A percentile compares a stretch with the other conserved stretches of the same genome.
phyloP scores from a whole-genome alignment of 2,888 invertebrate genomes.

The Noctua fimbriata region DNA sequence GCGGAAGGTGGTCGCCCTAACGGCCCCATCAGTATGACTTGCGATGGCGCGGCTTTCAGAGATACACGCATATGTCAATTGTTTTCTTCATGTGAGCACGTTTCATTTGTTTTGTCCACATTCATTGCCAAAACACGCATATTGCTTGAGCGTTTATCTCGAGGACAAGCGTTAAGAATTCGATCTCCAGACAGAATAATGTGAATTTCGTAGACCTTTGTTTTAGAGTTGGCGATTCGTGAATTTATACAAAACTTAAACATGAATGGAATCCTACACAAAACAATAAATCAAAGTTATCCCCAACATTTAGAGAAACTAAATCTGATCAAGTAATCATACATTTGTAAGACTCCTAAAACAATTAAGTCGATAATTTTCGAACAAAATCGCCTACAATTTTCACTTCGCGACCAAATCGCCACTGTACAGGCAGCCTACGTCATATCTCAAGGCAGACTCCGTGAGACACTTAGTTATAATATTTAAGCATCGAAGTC shows the following conservation, averaged over 20 bases:
- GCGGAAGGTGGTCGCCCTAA: background rate
- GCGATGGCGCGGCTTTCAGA: background rate
- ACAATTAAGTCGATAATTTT: background rate
- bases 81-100: background rate
- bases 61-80: background rate
- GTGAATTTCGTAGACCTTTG: background rate
- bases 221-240: background rate
- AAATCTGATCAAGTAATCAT: background rate
- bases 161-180: background rate
- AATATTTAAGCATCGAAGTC: slow-evolving; percentile 69
- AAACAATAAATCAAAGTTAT: background rate
- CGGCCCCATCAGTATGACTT: background rate
- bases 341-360: background rate
- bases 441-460: slow-evolving; percentile 27
- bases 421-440: background rate
- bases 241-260: background rate
- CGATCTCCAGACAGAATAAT: background rate
- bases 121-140: background rate
- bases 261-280: background rate
- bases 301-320: background rate
- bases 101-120: background rate
- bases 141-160: too few species aligned
- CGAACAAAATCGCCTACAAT: background rate
- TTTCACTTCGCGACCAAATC: slow-evolving; percentile 2
- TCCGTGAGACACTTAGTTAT: slow-evolving; percentile 57